Base-by-base conservation (phyloP, 2,113 vertebrate genomes). In the Megatriorchis doriae region DNA sequence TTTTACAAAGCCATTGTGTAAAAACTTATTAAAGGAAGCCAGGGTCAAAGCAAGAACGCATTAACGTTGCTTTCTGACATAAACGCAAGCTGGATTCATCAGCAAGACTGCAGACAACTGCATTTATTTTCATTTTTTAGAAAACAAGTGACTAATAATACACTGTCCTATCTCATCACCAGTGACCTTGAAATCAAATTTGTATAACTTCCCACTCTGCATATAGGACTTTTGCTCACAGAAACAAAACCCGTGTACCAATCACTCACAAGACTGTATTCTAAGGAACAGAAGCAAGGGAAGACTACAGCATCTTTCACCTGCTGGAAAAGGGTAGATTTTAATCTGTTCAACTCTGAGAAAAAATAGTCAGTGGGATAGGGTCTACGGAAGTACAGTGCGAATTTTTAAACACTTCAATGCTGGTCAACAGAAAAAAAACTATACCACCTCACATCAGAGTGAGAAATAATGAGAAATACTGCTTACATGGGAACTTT, bases 121-220 rank as follows among this genome's bases (percentile, higher is more conserved):
- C 2, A 4, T 29, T 82, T 52, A 73, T 36, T 65, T 70, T 50
- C 7, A 42, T 7, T 56, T 27, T 5, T 45, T 66, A 78, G 52
- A 9, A 0, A 22, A 8, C 26, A 79, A 0, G 1, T 19, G 7
- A 70, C 6, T 16, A 70, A 15, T 5, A 53, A 15, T 5, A 58
- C 15, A n/a, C 4, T 36, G 21, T 19, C 50, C 47, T 53, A 81
- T 19, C 6, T 55, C 4, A 73, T 68, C 34, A 50, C 1, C n/a
- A 67, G 45, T 23, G 32, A 78, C 17, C 16, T 34, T 29, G 40
- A 47, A 62, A 56, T 47, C 15, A 36, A 63, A 56, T 40, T 42
- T 73, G 7, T 55, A 34, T 38, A 12, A 45, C 32, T 63, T 56
- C 14, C 12, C 47, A 53, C 31, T 45, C 53, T 66, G 34, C 8